Evolutionary conservation across 1,140 invertebrate species (phyloP), one percentile per base, ranked within the genome.

Genomic region (Neuroterus valhalla): DNA sequence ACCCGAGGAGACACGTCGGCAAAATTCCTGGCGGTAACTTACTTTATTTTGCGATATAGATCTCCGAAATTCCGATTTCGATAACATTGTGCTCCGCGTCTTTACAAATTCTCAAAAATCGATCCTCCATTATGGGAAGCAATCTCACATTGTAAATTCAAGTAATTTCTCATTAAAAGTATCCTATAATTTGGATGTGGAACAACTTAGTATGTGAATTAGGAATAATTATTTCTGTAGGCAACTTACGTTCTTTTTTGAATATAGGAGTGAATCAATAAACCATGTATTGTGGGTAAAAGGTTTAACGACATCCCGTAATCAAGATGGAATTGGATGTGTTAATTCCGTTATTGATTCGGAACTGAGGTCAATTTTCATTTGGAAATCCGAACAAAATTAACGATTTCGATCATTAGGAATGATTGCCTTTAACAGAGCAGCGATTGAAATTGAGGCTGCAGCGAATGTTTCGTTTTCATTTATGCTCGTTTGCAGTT

Each of bases 1-100:
- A 78, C 76, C 62, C 72, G 70, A 72, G 79, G 66, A 83, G 80
- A 83, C 78, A 82, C 82, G 83, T 85, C 82, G 79, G 80, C 83
- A 82, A 84, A 86, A 86, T 75, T 85, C 81, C 76, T 76, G 44
- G 42, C 80, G 80, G 84, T 84, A 84, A 85, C 77, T 85, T 84
- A 62, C 23, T 85, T 86, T 85, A 85, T 84, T 84, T 84, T 79
- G 80, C 80, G 79, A 86, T 86, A 84, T 86, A 83, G 80, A 86
- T 84, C 81, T 31, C 50, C 42, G 17, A 67, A 66, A 38, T 43
- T 68, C 21, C 15, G 44, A 42, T 21, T 31, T 31, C 43, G 55
- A 31, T 68, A 11, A 66, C 38, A 26, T 38, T 71, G 66, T 11
- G 19, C 67, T 72, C 43, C 15, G 68, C 62, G 14, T 52, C 31